These are phyloP conservation scores for Diplazon laetatorius DNA, from an alignment of 2,888 invertebrate species.

Conservation along the genomic window DNA sequence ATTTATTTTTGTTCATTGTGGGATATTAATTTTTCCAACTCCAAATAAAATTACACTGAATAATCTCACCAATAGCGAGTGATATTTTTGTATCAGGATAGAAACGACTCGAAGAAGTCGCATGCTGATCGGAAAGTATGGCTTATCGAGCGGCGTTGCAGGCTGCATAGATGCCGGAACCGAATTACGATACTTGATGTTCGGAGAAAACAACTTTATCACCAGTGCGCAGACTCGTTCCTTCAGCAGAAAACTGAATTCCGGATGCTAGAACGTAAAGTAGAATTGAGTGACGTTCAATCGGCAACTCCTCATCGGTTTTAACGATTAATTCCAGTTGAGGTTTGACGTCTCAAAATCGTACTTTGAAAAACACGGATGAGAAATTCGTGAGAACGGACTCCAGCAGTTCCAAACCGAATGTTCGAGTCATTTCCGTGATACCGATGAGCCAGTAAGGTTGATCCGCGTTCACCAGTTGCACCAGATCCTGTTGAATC, in stretches of 20 bases:
- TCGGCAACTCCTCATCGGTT: background rate
- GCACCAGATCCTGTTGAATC: conserved; percentile 92
- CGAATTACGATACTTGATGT: conserved; percentile 94
- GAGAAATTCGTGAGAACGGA: conserved; percentile 95
- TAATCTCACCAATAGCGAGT: conserved; percentile 90
- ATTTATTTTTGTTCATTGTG: background rate
- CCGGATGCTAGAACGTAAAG: conserved; percentile 89
- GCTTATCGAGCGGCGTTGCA: conserved; percentile 90
- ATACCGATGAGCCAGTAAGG: conserved; percentile 98
- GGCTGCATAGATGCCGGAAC: conserved; percentile 86
- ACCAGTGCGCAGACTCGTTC: conserved; percentile 98
- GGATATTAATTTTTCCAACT: background rate
- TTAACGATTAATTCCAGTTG: background rate
- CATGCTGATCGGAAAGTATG: conserved; percentile 98
- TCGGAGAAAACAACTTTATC: conserved; percentile 99
- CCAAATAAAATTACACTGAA: background rate
- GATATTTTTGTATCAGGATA: conserved; percentile 96
- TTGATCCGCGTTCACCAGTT: conserved; percentile 97
- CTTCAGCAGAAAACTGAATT: conserved; percentile 96
- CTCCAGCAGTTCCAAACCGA: conserved; percentile 97
- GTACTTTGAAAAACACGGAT: conserved; percentile 92
- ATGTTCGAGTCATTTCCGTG: conserved; percentile 98
- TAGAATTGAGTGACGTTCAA: background rate
- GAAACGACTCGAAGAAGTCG: conserved; percentile 95
- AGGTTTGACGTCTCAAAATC: conserved; percentile 88